Conservation (phyloP, 2,888 invertebrate species). For the Tupiocoris notatus region DNA sequence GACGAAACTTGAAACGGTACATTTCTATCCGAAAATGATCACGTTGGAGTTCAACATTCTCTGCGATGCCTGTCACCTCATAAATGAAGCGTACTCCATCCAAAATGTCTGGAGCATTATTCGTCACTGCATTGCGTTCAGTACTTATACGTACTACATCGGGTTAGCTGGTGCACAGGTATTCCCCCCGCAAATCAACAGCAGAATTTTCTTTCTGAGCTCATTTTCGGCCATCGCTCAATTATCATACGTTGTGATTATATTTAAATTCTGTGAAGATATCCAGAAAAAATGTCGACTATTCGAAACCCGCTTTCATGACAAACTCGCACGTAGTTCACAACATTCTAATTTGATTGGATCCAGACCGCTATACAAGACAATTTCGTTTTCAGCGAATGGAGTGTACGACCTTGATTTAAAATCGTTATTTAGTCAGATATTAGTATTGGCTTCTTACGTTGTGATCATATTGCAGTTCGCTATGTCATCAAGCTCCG, state of each 20-base stretch:
- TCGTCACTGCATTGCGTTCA: background rate
- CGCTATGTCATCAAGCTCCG: too few relatives aligned
- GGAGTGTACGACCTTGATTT: background rate
- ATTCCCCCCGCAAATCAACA: background rate
- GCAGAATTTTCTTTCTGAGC: background rate
- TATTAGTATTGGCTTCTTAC: background rate
- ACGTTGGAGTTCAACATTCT: background rate
- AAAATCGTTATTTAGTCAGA: background rate
- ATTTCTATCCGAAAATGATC: background rate
- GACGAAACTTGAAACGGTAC: background rate
- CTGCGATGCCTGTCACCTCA: background rate
- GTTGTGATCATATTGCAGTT: background rate
- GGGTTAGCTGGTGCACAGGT: background rate
- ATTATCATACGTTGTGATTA: background rate
- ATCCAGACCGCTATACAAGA: background rate
- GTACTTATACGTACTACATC: background rate
- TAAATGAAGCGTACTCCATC: background rate
- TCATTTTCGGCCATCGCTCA: background rate
- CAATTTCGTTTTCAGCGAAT: background rate
- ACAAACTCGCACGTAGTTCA: background rate
- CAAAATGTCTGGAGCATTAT: background rate
- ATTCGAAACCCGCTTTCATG: background rate
- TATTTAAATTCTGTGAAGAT: background rate
- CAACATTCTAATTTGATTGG: background rate
- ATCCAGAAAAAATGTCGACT: background rate